phyloP scores from a whole-genome alignment of 2,888 invertebrate genomes.

The Neoascia interrupta region DNA sequence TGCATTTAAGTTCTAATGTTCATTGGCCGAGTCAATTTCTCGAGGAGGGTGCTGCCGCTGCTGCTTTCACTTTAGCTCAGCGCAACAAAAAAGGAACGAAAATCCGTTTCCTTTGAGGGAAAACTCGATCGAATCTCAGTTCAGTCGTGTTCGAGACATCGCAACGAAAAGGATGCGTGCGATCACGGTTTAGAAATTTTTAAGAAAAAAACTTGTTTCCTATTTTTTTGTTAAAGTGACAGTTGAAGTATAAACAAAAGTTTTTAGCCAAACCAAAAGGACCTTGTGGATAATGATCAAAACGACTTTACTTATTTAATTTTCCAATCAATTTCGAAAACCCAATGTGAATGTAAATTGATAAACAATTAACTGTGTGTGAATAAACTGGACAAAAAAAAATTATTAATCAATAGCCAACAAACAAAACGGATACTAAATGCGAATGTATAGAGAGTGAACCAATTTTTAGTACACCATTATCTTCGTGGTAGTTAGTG shows the following conservation, averaged over 20 bases:
- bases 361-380: slow-evolving; percentile 48
- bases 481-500: slow-evolving; percentile 1
- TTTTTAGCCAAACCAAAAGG: slow-evolving; percentile 20
- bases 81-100: slow-evolving; percentile 43
- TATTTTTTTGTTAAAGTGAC: slow-evolving; percentile 7
- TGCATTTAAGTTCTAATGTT: slow-evolving; percentile 55
- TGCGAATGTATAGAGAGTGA: too few relatives aligned
- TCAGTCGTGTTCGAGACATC: slow-evolving; percentile 68
- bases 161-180: slow-evolving; percentile 47
- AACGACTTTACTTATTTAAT: slow-evolving; percentile 9
- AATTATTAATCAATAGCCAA: not conserved
- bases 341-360: slow-evolving; percentile 9
- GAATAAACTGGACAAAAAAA: not conserved
- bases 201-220: not conserved
- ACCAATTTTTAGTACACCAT: too few relatives aligned
- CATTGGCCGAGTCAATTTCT: slow-evolving; percentile 52
- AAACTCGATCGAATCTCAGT: slow-evolving; percentile 58
- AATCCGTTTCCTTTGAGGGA: slow-evolving; percentile 62
- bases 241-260: slow-evolving; percentile 51
- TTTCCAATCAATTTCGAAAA: not conserved
- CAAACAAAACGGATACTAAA: not conserved
- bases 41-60: slow-evolving; percentile 42
- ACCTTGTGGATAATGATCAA: not conserved
- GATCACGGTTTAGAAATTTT: slow-evolving; percentile 34
- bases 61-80: slow-evolving; percentile 41